These are phyloP conservation scores for Scomber japonicus DNA, from an alignment of 2,113 vertebrate species.

Conservation along the genomic window DNA sequence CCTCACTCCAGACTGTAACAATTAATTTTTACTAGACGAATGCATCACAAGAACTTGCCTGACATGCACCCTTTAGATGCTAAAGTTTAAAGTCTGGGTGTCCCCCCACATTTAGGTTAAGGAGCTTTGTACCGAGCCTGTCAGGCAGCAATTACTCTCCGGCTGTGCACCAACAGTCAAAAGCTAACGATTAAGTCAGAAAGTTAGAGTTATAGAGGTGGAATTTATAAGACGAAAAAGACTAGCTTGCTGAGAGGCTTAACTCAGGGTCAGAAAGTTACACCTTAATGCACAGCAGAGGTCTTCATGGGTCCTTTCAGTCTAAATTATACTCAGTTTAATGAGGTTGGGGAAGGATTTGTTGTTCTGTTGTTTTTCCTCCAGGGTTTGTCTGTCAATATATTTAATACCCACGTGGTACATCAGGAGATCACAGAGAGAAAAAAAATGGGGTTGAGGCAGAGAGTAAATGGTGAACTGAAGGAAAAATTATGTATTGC, in stretches of 20 bases:
- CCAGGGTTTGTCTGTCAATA: background rate
- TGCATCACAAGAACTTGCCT: background rate
- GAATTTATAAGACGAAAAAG: background rate
- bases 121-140: slow-evolving; percentile 1
- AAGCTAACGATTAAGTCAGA: background rate
- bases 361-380: too few relatives aligned
- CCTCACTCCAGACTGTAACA: background rate
- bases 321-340: background rate
- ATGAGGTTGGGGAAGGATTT: too few relatives aligned
- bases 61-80: slow-evolving; percentile 15
- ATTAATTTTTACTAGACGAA: slow-evolving; percentile 26
- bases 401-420: background rate
- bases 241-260: background rate
- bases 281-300: background rate
- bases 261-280: background rate
- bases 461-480: too few relatives aligned
- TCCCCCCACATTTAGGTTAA: background rate
- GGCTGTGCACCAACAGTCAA: background rate
- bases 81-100: background rate
- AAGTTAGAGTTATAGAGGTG: background rate
- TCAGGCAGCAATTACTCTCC: slow-evolving; percentile 5
- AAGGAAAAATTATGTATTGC: too few relatives aligned
- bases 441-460: too few relatives aligned
- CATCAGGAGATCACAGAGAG: too few relatives aligned
- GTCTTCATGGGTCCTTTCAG: background rate